Conservation (phyloP, 2,888 invertebrate species). For the Boloria selene region DNA sequence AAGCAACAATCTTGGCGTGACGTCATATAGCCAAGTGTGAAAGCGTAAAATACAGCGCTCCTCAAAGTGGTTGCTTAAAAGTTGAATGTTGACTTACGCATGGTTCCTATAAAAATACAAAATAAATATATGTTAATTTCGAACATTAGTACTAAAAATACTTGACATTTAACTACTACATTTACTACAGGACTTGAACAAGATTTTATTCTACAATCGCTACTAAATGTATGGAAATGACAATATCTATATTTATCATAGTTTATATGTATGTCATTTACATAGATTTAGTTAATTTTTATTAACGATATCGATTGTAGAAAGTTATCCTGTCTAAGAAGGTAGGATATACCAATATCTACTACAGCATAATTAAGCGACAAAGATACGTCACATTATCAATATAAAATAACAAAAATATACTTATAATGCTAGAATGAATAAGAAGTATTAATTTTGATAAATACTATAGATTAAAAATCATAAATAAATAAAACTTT, state of each 20-base stretch:
- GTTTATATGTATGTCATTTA: background rate
- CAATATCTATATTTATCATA: no score
- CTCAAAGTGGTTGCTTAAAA: conserved; percentile 65
- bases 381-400: no score
- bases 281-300: background rate
- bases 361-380: no score
- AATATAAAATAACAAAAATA: background rate
- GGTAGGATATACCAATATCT: no score
- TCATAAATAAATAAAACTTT: background rate
- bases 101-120: conserved; percentile 79
- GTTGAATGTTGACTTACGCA: conserved; percentile 76
- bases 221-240: no score
- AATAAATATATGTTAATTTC: conserved; percentile 51
- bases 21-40: conserved; percentile 54
- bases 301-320: no score
- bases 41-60: conserved; percentile 71
- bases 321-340: no score
- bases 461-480: conserved; percentile 4
- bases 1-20: conserved; percentile 59
- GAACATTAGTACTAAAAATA: conserved; percentile 39
- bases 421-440: conserved; percentile 14
- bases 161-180: conserved; percentile 26
- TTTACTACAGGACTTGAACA: conserved; percentile 12
- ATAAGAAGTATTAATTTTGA: conserved; percentile 8
- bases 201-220: no score